Evolutionary conservation across 2,113 vertebrate genomes (phyloP), one percentile per base, ranked within the genome.

Genomic region (Macroglossus sobrinus): DNA sequence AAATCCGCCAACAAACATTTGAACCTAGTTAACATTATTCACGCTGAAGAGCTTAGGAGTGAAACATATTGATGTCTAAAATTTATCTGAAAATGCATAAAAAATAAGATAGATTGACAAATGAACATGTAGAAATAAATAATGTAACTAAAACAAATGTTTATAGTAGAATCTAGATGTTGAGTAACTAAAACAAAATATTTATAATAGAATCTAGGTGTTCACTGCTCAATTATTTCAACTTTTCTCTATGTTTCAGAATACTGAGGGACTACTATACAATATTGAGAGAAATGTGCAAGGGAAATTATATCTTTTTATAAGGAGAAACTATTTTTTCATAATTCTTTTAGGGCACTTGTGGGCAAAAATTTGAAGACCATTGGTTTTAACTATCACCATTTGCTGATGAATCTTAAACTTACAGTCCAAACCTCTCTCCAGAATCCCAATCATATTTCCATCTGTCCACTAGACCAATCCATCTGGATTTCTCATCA

Each of bases 61-160:
- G 8, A 91, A 94, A 84, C 35, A 24, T 40, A 81, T 12, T 82
- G 28, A 47, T 80, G 53, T 26, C 61, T 88, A 91, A 82, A 59
- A 57, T 59, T 68, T 55, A 74, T 86, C 79, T 92, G 18, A 16
- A 97, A 96, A 76, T 66, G 43, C n/a, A 79, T 68, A 79, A 85
- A 50, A 69, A 95, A 53, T 82, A 53, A 66, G n/a, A 63, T 21
- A 24, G 22, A 35, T 40, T 88, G 55, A 84, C 71, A 91, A 76
- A 59, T 82, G 82, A 18, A 55, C 35, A 71, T 76, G 26, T 69
- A 55, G 53, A 78, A 14, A 47, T 57, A 90, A 84, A 50, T 21
- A 63, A 84, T 35, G 4, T 38, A 92, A 92, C 28, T 40, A 55
- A 84, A 87, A 28, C 9, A 66, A 69, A 63, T 45, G 28, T 68